Percentiles rank a stretch among this genome's conserved stretches.
Conservation (phyloP, 1,140 invertebrate genomes). For the Drosophila takahashii region DNA sequence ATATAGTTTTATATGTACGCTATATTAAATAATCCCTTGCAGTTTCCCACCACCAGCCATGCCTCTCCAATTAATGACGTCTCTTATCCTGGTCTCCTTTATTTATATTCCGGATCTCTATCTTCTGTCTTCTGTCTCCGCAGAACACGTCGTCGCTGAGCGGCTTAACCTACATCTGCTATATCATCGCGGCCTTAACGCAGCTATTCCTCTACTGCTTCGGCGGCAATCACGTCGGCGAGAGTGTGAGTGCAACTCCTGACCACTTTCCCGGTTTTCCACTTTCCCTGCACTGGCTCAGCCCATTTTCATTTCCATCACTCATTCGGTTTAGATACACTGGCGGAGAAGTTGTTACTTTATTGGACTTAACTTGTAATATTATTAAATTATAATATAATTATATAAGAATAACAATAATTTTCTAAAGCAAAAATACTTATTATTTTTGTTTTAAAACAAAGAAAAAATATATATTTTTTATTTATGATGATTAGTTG, state of each 20-base stretch:
- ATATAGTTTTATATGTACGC: background rate
- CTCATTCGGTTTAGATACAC: conserved; percentile 20
- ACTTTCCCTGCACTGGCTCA: background rate
- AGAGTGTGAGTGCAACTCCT: conserved; percentile 68
- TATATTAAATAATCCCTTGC: conserved; percentile 32
- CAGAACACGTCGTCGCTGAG: conserved; percentile 78
- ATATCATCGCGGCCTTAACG: conserved; percentile 71
- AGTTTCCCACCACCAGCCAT: conserved; percentile 23
- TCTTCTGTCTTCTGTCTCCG: background rate
- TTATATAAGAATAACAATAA: too few species aligned
- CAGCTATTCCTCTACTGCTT: conserved; percentile 78
- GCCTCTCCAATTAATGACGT: conserved; percentile 50
- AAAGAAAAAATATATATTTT: too few species aligned
- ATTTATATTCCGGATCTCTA: background rate
- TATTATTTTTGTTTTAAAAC: too few species aligned
- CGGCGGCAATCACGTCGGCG: conserved; percentile 76
- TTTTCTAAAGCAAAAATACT: too few species aligned
- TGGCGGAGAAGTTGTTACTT: background rate
- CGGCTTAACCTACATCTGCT: conserved; percentile 79
- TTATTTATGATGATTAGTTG: too few species aligned
- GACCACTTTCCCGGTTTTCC: conserved; percentile 2
- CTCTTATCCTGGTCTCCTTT: conserved; percentile 32
- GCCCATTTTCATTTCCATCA: conserved; percentile 33
- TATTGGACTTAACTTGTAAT: too few species aligned
- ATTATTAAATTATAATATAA: too few species aligned